Evolutionary conservation across 2,888 invertebrate species (phyloP), one percentile per base, ranked within the genome.

Genomic region (Rotaria sp.): DNA sequence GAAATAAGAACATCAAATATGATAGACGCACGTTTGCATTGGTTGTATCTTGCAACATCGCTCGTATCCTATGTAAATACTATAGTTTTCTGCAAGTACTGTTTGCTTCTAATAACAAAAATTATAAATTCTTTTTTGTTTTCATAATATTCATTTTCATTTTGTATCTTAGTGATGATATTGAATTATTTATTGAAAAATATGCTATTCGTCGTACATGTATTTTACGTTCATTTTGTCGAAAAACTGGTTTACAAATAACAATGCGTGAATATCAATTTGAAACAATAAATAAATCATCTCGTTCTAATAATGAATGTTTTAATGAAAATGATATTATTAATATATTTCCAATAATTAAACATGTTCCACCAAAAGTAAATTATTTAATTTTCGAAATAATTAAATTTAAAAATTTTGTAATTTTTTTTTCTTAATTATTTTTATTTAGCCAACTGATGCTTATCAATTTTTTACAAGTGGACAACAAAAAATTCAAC

Each of bases 401-500:
- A 45, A 45, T 13, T 45, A 45, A 45, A 45, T n/a, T n/a, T 13
- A 45, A 45, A 11, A 45, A 13, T 11, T 45, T 11, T 11, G 13
- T 45, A 50, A 18, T 13, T 50, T 13, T 67, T 21, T 30, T 8
- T 67, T 67, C 8, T 30, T 67, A 11, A 21, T 67, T 13, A 13
- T 67, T 35, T n/a, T 80, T 45, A 13, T 45, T 45, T 80, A 80
- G 80, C 80, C 98, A 41, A 95, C 95, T 21, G 98, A 99, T 92
- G 98, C 98, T 0, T 97, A 96, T 92, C 96, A 96, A 90, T 97
- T 98, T 92, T 98, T 97, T 92, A 96, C 96, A 50, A 96, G 96
- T 26, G 98, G 97, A 0, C 97, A 98, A 92, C 94, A 94, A 89
- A 97, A 97, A 92, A 97, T 97, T 89, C 96, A 96, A 89, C 95